A percentile compares a stretch with the other conserved stretches of the same genome.
Conservation (phyloP, 2,888 invertebrate species). For the Dasysyrphus albostriatus region DNA sequence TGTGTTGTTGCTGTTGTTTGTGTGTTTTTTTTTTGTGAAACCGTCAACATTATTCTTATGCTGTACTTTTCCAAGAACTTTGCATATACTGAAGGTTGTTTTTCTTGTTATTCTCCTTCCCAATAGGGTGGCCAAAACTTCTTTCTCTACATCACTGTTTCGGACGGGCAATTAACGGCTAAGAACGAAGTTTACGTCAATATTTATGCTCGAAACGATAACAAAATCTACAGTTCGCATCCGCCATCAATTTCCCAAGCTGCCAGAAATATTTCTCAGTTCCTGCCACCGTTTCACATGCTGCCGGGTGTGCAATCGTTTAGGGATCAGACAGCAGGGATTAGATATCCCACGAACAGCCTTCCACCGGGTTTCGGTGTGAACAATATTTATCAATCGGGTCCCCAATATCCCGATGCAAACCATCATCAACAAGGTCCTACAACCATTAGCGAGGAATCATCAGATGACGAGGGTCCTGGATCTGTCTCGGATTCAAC, state of each 20-base stretch:
- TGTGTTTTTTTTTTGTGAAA: background rate
- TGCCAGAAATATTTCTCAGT: conserved; percentile 81
- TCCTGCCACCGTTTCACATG: conserved; percentile 82
- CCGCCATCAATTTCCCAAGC: conserved; percentile 81
- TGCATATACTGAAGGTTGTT: background rate
- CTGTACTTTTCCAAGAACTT: too few relatives aligned
- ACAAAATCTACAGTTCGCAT: conserved; percentile 78
- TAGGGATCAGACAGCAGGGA: conserved; percentile 79
- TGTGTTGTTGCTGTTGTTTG: conserved; percentile 14
- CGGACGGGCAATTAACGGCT: conserved; percentile 87
- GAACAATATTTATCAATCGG: conserved; percentile 76
- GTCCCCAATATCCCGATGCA: conserved; percentile 40
- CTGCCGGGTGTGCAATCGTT: conserved; percentile 82
- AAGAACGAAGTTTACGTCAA: conserved; percentile 89
- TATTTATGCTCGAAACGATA: conserved; percentile 82
- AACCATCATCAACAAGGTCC: conserved; percentile 68
- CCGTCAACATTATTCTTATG: background rate
- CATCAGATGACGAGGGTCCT: conserved; percentile 70
- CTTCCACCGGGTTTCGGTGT: conserved; percentile 80
- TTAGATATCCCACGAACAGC: conserved; percentile 77
- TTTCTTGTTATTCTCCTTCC: background rate
- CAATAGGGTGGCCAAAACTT: conserved; percentile 87
- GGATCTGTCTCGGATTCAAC: conserved; percentile 82
- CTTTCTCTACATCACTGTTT: conserved; percentile 88
- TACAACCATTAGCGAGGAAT: conserved; percentile 78